Evolutionary conservation across 2,797 vertebrate genomes (phyloP), one percentile per base, ranked within the genome.

Genomic region (Streptopelia turtur): DNA sequence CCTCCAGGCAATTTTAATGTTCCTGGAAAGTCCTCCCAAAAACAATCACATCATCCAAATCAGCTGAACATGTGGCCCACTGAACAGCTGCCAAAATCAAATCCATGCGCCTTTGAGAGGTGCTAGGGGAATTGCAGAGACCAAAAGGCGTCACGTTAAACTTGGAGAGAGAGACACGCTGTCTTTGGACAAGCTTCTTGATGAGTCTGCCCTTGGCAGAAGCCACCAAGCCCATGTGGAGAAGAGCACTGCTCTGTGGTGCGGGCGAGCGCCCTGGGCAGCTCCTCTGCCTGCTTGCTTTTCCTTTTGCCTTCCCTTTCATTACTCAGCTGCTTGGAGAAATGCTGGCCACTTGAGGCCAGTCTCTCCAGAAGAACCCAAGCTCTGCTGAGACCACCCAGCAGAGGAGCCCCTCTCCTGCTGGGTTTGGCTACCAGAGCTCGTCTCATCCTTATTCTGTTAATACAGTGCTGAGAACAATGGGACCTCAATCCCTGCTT

Each of bases 21-120:
- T 97, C 96, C 88, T 97, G 96, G 92, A 98, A 96, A 91, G 95
- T 92, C 93, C 83, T 98, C 78, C 94, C 97, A 49, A 97, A 96
- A 95, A 97, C 96, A 95, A 97, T 97, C 86, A 97, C 96, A 95
- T 97, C 96, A 95, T 97, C 95, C 89, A 96, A 93, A 96, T 97
- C 97, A 95, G 97, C 95, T 1, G 95, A 97, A 93, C 97, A 96
- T 90, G 95, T 97, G 96, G 97, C 76, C 86, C 81, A 87, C 83
- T 95, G 97, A 95, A 95, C 84, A 85, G 93, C 97, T 96, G 93
- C 93, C 93, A 98, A 95, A 93, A 97, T 97, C 90, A 97, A 96
- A 95, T 97, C 96, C 93, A 96, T 96, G 81, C 0, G 92, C 84
- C 93, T 97, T 96, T 97, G 94, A 96, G 97, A 97, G 78, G 94